A percentile compares a stretch with the other conserved stretches of the same genome.
Evolutionary conservation across 2,797 vertebrate species (phyloP).

Genomic region (Pyrocephalus nanus): DNA sequence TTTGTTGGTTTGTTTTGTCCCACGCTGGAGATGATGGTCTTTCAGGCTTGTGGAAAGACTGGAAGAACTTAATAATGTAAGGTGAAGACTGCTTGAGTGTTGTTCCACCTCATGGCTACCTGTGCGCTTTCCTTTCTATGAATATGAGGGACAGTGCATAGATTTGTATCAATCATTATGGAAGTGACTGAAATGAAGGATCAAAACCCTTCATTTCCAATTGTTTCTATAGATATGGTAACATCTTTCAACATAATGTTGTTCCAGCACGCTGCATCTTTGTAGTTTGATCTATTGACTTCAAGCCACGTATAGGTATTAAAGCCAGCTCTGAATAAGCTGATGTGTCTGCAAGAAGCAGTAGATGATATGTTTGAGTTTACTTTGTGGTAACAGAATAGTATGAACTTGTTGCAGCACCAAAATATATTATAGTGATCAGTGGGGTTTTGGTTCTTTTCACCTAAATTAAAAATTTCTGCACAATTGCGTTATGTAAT

Average conservation of each 20-base stretch:
- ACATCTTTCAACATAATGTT: not conserved
- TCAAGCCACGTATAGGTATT: not conserved
- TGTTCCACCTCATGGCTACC: not conserved
- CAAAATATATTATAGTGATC: not conserved
- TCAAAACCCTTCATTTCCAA: not conserved
- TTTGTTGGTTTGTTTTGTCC: not conserved
- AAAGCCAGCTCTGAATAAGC: not conserved
- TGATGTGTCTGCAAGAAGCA: not conserved
- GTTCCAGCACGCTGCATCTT: not conserved
- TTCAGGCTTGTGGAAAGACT: not conserved
- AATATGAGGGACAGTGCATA: not conserved
- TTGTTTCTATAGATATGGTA: not conserved
- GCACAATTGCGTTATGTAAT: not conserved
- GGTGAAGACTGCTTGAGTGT: not conserved
- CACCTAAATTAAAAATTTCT: not conserved
- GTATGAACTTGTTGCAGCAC: not conserved
- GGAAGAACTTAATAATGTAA: not conserved
- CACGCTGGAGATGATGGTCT: not conserved
- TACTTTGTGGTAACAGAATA: not conserved
- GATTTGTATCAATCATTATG: not conserved
- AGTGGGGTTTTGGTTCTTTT: not conserved
- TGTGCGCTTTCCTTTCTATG: not conserved
- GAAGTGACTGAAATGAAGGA: not conserved
- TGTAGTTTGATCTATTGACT: not conserved
- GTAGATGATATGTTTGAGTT: not conserved